Evolutionary conservation across 2,113 vertebrate species (phyloP).

Genomic region (Solea senegalensis): DNA sequence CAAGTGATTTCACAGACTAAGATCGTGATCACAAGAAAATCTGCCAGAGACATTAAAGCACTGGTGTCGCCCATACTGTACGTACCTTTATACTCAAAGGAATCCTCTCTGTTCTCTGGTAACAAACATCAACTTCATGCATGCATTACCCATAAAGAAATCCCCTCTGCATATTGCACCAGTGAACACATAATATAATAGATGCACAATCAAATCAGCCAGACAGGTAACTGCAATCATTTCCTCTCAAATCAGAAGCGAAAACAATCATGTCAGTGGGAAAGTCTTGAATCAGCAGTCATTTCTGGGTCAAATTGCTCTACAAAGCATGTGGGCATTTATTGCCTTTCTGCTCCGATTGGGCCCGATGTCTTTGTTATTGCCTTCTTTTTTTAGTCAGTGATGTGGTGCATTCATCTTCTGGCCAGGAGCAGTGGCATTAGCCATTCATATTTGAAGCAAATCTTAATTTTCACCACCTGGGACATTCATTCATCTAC

Average conservation of each 20-base stretch:
- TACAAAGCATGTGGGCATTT: too few relatives aligned
- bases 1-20: background rate
- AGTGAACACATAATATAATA: background rate
- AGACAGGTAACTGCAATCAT: conserved; percentile 10
- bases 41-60: conserved; percentile 3
- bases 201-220: conserved; percentile 23
- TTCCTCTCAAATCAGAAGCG: conserved; percentile 27
- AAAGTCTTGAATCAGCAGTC: too few relatives aligned
- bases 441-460: too few relatives aligned
- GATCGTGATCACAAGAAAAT: conserved; percentile 22
- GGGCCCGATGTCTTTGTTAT: too few relatives aligned
- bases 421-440: too few relatives aligned
- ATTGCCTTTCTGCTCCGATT: too few relatives aligned
- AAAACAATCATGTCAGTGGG: conserved; percentile 22
- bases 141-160: background rate
- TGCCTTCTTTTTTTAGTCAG: too few relatives aligned
- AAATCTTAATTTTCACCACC: too few relatives aligned
- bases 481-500: too few relatives aligned
- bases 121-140: background rate
- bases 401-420: too few relatives aligned
- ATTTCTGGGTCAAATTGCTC: too few relatives aligned
- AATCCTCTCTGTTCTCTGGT: background rate
- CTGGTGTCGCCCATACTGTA: background rate
- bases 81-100: background rate
- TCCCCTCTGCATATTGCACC: conserved; percentile 8